Base-by-base conservation (phyloP, 2,888 invertebrate species). In the Hypsopygia costalis region DNA sequence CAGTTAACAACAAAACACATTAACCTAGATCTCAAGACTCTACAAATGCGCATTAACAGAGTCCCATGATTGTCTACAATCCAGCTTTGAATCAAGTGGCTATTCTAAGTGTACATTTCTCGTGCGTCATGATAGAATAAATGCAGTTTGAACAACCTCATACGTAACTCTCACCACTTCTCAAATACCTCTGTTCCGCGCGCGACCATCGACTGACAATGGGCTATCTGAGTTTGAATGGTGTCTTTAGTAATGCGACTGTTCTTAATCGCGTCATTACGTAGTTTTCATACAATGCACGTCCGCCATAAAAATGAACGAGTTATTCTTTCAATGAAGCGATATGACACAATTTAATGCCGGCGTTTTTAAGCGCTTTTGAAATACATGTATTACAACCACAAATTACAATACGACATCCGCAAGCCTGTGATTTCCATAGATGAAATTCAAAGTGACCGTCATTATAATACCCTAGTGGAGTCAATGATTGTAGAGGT, bases 161-260 rank as follows among this genome's bases (percentile, higher is more conserved):
- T 16, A n/a, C 16, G 16, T 16, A 16, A 47, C 52, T 71, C 69
- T 57, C 68, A 69, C 65, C 63, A 58, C 61, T 62, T 62, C 49
- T 48, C 42, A 42, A 50, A 51, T 55, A 46, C 49, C 56, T 55
- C 49, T 42, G 50, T 51, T 30, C 49, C 42, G 50, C 51, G 49
- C 51, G 48, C 45, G 44, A 51, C 62, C 16, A 16, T n/a, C 16
- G 4, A 16, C 4, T 3, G 61, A 76, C 73, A 77, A 76, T 74
- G 54, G 63, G 36, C 52, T 50, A n/a, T n/a, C n/a, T n/a, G n/a
- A n/a, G n/a, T n/a, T 57, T 55, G 51, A 63, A 58, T 55, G 49
- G 47, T 51, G 49, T 47, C 55, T 64, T 51, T 64, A 53, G 57
- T 52, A 60, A 62, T 32, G 38, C 47, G 48, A 51, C 49, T 49